These are phyloP conservation scores for Leucoptera coffeella DNA, from an alignment of 2,888 invertebrate genomes.

Conservation along the genomic window DNA sequence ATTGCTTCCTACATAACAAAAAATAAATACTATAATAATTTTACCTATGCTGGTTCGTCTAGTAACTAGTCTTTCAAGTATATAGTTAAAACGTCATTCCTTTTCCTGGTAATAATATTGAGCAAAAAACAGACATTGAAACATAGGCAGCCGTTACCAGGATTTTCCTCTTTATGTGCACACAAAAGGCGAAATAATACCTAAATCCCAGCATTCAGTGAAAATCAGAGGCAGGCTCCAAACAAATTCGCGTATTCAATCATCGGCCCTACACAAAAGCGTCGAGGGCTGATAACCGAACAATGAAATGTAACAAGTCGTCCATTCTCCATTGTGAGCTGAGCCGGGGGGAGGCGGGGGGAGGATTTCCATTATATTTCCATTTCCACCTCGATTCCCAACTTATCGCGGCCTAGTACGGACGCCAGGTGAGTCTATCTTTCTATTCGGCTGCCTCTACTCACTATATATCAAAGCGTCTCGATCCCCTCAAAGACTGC, in stretches of 20 bases:
- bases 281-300: conserved; percentile 46
- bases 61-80: too few species aligned
- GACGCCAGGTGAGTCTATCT: conserved; percentile 42
- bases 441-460: conserved; percentile 43
- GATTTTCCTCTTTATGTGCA: too few species aligned
- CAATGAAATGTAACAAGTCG: conserved; percentile 55
- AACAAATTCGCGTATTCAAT: conserved; percentile 54
- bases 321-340: conserved; percentile 45
- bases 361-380: conserved; percentile 47
- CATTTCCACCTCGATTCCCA: conserved; percentile 51
- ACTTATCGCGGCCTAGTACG: conserved; percentile 48
- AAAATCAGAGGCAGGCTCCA: conserved; percentile 43
- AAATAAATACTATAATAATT: too few species aligned
- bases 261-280: conserved; percentile 47
- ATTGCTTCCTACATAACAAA: too few species aligned
- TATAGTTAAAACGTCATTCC: too few species aligned
- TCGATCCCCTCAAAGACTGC: background rate
- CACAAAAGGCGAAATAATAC: too few species aligned
- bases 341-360: conserved; percentile 10
- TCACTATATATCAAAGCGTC: conserved; percentile 22
- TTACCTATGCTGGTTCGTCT: too few species aligned
- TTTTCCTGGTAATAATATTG: too few species aligned
- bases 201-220: too few species aligned
- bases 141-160: too few species aligned
- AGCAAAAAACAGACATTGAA: too few species aligned